Evolutionary conservation across 1,140 invertebrate species (phyloP).

Genomic region (Cydia amplana): DNA sequence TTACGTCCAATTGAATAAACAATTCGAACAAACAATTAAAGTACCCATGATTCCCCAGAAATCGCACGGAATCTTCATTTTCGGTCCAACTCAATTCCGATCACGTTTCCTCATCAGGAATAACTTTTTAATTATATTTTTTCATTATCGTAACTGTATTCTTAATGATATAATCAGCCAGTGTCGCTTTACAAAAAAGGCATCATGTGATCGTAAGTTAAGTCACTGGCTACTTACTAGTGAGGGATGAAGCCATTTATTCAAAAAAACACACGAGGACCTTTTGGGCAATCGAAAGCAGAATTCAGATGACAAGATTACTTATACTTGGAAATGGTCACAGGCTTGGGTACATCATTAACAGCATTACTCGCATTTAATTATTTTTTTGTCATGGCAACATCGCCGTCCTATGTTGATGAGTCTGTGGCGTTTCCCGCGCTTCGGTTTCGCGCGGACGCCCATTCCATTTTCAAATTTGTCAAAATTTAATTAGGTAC

Average conservation of each 20-base stretch:
- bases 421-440: conserved; percentile 14
- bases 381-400: conserved; percentile 51
- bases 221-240: conserved; percentile 42
- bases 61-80: conserved; percentile 15
- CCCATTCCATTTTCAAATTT: conserved; percentile 20
- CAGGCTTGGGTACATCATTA: conserved; percentile 68
- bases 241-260: conserved; percentile 72
- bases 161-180: conserved; percentile 32
- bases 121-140: conserved; percentile 31
- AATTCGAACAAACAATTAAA: background rate
- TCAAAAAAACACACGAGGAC: conserved; percentile 57
- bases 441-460: conserved; percentile 12
- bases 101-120: conserved; percentile 22
- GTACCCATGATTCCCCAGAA: background rate
- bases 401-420: conserved; percentile 27
- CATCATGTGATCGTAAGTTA: conserved; percentile 57
- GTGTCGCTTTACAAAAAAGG: conserved; percentile 42
- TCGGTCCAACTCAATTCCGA: background rate
- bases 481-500: conserved; percentile 22
- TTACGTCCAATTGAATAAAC: background rate
- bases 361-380: conserved; percentile 71
- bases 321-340: conserved; percentile 74
- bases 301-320: conserved; percentile 67
- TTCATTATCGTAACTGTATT: conserved; percentile 18
- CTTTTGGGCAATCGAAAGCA: conserved; percentile 60